phyloP scores from a whole-genome alignment of 2,797 vertebrate species.

The Toxotes lorentzi region DNA sequence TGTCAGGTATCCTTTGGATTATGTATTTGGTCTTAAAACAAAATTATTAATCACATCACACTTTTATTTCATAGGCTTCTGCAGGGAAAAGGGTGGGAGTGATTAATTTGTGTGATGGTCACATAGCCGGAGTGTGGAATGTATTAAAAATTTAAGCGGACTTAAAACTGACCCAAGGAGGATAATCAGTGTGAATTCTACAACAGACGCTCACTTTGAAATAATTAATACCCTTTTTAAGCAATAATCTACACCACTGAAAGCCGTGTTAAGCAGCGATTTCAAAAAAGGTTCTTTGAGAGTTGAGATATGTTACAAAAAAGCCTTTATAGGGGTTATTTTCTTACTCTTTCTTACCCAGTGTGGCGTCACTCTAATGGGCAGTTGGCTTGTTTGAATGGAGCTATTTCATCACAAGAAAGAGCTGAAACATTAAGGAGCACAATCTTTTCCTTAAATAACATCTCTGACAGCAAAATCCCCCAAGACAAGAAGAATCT shows the following conservation, averaged over 20 bases:
- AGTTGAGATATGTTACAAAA: conserved; percentile 45
- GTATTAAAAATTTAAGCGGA: conserved; percentile 64
- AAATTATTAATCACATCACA: conserved; percentile 48
- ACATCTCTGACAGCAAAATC: conserved; percentile 31
- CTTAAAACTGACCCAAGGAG: conserved; percentile 58
- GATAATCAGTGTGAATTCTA: conserved; percentile 48
- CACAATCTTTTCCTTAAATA: conserved; percentile 11
- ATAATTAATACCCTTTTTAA: conserved; percentile 49
- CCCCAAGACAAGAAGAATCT: conserved; percentile 21
- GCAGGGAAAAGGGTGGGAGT: conserved; percentile 13
- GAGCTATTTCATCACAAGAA: conserved; percentile 30
- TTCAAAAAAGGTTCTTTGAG: conserved; percentile 19
- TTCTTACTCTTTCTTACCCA: not conserved
- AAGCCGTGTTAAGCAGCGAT: conserved; percentile 13
- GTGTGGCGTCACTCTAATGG: conserved; percentile 25
- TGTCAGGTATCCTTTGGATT: conserved; percentile 43
- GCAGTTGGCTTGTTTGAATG: not conserved
- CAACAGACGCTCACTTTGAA: conserved; percentile 45
- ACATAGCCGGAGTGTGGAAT: conserved; percentile 54
- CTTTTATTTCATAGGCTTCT: conserved; percentile 35
- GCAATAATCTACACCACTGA: conserved; percentile 27
- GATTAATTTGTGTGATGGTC: conserved; percentile 61
- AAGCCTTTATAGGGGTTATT: not conserved
- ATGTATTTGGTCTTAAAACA: conserved; percentile 48
- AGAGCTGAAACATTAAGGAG: conserved; percentile 17